phyloP scores from a whole-genome alignment of 2,113 vertebrate species.

The Tretioscincus oriximinensis region DNA sequence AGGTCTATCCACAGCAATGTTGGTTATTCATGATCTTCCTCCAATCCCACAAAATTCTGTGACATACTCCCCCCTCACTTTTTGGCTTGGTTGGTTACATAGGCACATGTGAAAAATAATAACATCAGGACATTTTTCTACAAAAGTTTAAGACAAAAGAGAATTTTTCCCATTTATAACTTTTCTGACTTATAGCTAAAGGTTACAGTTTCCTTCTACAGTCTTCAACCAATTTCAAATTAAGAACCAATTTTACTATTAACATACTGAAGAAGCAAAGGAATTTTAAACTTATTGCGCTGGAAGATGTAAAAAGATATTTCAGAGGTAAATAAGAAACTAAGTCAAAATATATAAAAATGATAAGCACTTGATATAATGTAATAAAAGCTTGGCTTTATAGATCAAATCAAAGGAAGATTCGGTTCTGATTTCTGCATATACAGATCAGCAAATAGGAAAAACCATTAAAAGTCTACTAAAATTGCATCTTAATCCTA shows the following conservation, averaged over 20 bases:
- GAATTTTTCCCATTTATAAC: neutral
- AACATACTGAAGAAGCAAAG: neutral
- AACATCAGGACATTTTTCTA: neutral
- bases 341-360: neutral
- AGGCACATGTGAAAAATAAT: neutral
- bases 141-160: neutral
- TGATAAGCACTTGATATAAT: too few species aligned
- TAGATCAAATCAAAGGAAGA: too few species aligned
- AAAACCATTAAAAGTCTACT: too few species aligned
- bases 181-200: neutral
- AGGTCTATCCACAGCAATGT: neutral
- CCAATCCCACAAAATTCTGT: neutral
- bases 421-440: too few species aligned
- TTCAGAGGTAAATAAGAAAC: neutral
- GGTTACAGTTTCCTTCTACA: neutral
- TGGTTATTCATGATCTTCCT: neutral
- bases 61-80: too few species aligned
- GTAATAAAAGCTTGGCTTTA: too few species aligned
- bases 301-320: neutral
- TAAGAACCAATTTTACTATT: neutral
- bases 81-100: too few species aligned
- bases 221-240: neutral
- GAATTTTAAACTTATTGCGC: neutral
- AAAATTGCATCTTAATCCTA: too few species aligned
- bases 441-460: too few species aligned